Conservation (phyloP, 2,888 invertebrate genomes). For the Scotopteryx bipunctaria region DNA sequence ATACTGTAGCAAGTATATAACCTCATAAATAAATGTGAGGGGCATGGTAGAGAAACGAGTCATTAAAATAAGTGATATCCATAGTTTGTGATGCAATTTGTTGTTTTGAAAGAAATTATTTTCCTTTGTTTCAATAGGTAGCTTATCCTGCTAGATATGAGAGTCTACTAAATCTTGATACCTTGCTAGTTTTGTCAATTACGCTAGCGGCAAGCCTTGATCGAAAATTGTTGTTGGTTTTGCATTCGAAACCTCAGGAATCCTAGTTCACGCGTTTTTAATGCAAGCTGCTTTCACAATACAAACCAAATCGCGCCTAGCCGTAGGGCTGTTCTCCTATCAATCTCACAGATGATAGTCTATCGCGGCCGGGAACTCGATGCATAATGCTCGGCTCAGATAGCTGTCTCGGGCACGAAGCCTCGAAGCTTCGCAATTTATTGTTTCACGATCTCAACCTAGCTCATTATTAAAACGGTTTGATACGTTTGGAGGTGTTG, state of each 20-base stretch:
- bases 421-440: conserved; percentile 83
- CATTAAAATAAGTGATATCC: no score
- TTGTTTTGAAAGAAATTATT: no score
- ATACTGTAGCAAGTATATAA: no score
- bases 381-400: conserved; percentile 81
- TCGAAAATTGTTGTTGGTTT: conserved; percentile 16
- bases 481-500: conserved; percentile 82
- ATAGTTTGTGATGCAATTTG: no score
- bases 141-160: no score
- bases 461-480: conserved; percentile 84
- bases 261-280: conserved; percentile 53
- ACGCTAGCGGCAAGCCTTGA: conserved; percentile 3
- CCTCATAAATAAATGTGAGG: no score
- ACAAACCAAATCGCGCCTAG: conserved; percentile 65
- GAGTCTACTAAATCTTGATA: not conserved
- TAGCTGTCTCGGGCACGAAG: conserved; percentile 82
- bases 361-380: conserved; percentile 70
- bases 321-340: conserved; percentile 80
- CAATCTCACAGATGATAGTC: conserved; percentile 82
- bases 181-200: not conserved
- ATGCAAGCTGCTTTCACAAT: conserved; percentile 60
- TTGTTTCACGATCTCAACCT: conserved; percentile 82
- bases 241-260: conserved; percentile 15
- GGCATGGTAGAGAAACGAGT: no score
- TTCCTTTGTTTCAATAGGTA: no score